A percentile compares a stretch with the other conserved stretches of the same genome.
phyloP scores from a whole-genome alignment of 2,113 vertebrate genomes.

The Dromas ardeola region DNA sequence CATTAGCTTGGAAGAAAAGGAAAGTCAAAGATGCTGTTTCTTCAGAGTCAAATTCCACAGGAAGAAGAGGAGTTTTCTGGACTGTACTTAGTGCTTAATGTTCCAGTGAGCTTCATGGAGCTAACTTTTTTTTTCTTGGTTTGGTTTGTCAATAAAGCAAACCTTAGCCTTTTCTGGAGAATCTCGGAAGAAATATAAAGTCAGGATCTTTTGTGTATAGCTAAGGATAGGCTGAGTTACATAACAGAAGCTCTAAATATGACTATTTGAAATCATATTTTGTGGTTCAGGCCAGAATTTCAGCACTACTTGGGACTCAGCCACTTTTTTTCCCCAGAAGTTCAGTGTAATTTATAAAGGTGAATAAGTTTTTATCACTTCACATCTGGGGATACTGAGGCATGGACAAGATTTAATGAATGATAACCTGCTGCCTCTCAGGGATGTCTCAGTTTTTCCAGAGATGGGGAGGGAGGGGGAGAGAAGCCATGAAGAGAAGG shows the following conservation, averaged over 20 bases:
- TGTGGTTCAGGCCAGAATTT: background rate
- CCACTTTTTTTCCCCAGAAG: background rate
- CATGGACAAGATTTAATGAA: background rate
- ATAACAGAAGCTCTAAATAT: background rate
- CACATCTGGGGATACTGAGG: background rate
- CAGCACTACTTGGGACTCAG: background rate
- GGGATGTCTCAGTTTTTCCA: background rate
- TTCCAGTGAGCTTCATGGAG: background rate
- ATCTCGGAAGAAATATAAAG: background rate
- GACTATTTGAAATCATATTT: background rate
- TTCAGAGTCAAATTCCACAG: background rate
- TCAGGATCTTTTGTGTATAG: background rate
- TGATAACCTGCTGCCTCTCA: background rate
- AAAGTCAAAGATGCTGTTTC: background rate
- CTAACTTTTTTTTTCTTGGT: background rate
- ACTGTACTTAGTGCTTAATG: background rate
- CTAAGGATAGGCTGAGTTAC: background rate
- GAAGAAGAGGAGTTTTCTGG: background rate
- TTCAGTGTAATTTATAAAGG: background rate
- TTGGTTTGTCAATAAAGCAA: background rate
- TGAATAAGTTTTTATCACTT: background rate
- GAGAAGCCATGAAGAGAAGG: background rate
- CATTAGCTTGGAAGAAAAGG: background rate
- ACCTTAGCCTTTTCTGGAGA: background rate
- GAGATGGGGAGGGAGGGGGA: rapidly evolving